Percentiles rank a stretch among this genome's conserved stretches.
Conservation (phyloP, 37 sponge, comb jelly and placozoan species). For the Lycopodina hypogea region DNA sequence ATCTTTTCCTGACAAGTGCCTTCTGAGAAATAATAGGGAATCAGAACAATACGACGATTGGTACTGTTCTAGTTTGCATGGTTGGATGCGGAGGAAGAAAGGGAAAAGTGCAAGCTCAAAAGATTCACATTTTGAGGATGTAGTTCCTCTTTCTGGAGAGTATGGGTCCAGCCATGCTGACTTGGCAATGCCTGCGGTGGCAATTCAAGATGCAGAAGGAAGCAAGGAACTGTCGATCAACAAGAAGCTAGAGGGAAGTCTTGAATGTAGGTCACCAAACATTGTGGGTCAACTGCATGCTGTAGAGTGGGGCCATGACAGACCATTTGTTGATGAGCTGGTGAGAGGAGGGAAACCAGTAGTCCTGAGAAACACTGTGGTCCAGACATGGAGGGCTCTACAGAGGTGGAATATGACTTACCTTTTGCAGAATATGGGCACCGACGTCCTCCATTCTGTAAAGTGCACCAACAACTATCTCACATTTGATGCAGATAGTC, state of each 20-base stretch:
- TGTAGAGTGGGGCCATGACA: constrained; percentile 47
- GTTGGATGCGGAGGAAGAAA: constrained; percentile 33
- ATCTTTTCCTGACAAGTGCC: constrained; percentile 23
- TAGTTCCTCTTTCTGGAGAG: constrained; percentile 17
- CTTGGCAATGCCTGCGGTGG: neutral
- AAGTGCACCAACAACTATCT: constrained; percentile 67
- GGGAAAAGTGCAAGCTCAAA: neutral
- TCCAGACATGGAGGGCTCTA: constrained; percentile 66
- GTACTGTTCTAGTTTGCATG: constrained; percentile 75
- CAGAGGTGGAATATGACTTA: constrained; percentile 66
- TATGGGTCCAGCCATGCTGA: constrained; percentile 59
- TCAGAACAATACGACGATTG: neutral
- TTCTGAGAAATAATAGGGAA: neutral
- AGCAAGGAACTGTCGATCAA: neutral
- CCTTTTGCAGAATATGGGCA: constrained; percentile 36
- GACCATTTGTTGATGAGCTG: constrained; percentile 49
- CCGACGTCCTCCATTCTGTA: constrained; percentile 37
- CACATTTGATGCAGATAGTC: constrained; percentile 83
- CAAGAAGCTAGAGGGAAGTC: neutral
- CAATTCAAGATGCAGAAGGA: neutral
- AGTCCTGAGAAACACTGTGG: constrained; percentile 61
- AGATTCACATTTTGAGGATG: neutral
- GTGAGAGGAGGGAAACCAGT: constrained; percentile 45
- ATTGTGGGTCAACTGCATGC: constrained; percentile 10
- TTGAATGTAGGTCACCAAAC: neutral